Conservation (phyloP, 2,797 vertebrate species). For the Sphenodon punctatus region DNA sequence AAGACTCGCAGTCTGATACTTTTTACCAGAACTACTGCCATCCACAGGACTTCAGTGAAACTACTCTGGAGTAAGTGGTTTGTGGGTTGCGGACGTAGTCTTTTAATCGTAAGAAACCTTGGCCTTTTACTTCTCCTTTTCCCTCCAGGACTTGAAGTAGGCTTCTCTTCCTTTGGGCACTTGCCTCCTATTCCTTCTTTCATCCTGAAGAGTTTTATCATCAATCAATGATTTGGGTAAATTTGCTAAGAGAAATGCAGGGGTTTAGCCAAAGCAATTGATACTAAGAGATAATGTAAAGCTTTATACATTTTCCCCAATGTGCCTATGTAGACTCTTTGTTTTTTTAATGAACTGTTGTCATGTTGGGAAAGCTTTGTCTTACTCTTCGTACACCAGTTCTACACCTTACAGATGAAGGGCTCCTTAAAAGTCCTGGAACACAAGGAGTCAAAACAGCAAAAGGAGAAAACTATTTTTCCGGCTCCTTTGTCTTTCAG, state of each 20-base stretch:
- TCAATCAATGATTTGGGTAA: conserved; percentile 29
- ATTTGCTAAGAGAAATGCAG: conserved; percentile 31
- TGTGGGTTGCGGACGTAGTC: too few species aligned
- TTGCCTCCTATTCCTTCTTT: too few species aligned
- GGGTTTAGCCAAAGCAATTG: conserved; percentile 34
- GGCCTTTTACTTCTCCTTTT: too few species aligned
- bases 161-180: too few species aligned
- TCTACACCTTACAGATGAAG: background rate
- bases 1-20: too few species aligned
- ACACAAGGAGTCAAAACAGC: background rate
- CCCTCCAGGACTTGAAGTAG: too few species aligned
- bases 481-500: background rate
- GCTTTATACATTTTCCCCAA: background rate
- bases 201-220: conserved; percentile 49
- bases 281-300: background rate
- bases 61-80: too few species aligned
- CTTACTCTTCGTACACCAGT: background rate
- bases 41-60: too few species aligned
- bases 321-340: background rate
- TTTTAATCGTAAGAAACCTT: too few species aligned
- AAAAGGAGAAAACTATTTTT: rapidly evolving
- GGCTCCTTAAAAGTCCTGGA: background rate
- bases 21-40: too few species aligned
- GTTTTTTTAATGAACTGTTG: background rate
- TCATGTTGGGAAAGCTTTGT: background rate